Conservation (phyloP, 1,140 invertebrate species). For the Drosophila arizonae region DNA sequence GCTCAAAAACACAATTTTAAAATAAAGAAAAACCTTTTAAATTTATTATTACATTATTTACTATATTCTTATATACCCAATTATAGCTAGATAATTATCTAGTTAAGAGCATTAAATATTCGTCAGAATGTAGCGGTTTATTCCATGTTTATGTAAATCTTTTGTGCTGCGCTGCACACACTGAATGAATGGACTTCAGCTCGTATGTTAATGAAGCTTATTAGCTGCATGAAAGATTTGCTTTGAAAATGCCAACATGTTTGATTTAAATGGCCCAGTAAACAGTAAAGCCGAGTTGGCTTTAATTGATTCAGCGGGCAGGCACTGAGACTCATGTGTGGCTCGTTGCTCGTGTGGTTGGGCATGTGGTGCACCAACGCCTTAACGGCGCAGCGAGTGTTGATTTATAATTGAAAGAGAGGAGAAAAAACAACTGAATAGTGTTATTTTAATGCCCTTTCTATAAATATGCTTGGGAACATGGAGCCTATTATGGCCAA, state of each 20-base stretch:
- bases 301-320: constrained; percentile 67
- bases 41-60: no score
- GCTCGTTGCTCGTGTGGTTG: constrained; percentile 20
- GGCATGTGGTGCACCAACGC: constrained; percentile 24
- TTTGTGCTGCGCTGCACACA: not conserved
- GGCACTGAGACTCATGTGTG: constrained; percentile 9
- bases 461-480: constrained; percentile 20
- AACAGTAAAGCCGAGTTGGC: constrained; percentile 59
- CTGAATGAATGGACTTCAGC: not conserved
- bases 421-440: not conserved
- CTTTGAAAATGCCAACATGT: constrained; percentile 43
- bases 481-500: not conserved
- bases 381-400: constrained; percentile 6
- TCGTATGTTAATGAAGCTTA: constrained; percentile 50
- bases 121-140: constrained; percentile 9
- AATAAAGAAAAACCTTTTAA: no score
- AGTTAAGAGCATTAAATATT: not conserved
- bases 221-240: constrained; percentile 71
- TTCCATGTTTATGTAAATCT: constrained; percentile 55
- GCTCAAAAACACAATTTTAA: no score
- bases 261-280: constrained; percentile 64
- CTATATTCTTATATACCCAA: not conserved
- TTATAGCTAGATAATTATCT: not conserved
- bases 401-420: constrained; percentile 37
- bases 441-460: constrained; percentile 25